phyloP scores from a whole-genome alignment of 2,888 invertebrate genomes.

The Baronia brevicornis region DNA sequence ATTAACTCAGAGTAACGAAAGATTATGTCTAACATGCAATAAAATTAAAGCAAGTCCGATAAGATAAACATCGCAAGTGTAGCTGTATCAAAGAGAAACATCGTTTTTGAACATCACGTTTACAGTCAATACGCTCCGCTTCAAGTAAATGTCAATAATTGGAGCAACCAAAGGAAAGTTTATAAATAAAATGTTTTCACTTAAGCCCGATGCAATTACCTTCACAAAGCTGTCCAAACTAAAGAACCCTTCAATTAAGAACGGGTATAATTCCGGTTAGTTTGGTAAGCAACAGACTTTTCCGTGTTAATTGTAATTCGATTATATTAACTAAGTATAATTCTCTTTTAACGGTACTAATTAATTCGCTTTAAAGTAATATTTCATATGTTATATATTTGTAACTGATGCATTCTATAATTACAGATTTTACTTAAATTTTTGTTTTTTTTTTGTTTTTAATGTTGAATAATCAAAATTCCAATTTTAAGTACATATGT shows the following conservation, averaged over 20 bases:
- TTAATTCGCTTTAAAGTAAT: no score
- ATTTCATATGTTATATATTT: no score
- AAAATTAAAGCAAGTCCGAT: no score
- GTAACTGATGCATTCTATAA: no score
- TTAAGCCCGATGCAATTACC: slow-evolving; percentile 55
- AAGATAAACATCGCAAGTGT: no score
- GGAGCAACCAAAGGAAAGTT: slow-evolving; percentile 60
- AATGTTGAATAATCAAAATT: no score
- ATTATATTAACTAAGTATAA: slow-evolving; percentile 47
- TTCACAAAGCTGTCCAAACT: slow-evolving; percentile 45
- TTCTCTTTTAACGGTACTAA: slow-evolving; percentile 34
- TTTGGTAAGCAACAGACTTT: slow-evolving; percentile 17
- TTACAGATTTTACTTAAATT: no score
- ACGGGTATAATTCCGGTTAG: slow-evolving; percentile 49
- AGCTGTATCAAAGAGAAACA: slow-evolving; percentile 3
- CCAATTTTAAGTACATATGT: no score
- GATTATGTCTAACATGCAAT: no score
- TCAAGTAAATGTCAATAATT: slow-evolving; percentile 53
- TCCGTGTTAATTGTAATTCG: slow-evolving; percentile 38
- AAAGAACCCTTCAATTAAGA: slow-evolving; percentile 63
- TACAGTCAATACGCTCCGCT: slow-evolving; percentile 15
- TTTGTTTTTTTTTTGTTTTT: no score
- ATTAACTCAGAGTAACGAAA: no score
- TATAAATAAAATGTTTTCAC: slow-evolving; percentile 58
- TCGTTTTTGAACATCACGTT: slow-evolving; percentile 8